A percentile compares a stretch with the other conserved stretches of the same genome.
These are phyloP conservation scores for Hirundo rustica DNA, from an alignment of 2,797 vertebrate species.

Conservation along the genomic window DNA sequence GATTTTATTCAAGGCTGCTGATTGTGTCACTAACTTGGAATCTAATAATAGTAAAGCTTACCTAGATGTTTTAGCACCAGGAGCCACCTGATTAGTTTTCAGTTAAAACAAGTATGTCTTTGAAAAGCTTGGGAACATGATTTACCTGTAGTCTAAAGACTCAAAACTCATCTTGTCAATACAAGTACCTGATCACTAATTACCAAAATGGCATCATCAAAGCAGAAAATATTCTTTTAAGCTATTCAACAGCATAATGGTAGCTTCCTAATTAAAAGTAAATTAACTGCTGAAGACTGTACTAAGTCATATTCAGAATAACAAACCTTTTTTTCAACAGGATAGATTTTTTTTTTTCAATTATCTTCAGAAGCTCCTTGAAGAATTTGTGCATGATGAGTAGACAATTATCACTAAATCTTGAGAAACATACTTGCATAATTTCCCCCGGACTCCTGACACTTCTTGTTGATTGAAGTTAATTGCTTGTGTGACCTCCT, in stretches of 20 bases:
- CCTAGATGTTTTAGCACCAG: background rate
- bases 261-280: conserved; percentile 29
- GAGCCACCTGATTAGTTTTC: background rate
- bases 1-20: background rate
- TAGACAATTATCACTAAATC: conserved; percentile 54
- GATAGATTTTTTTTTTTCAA: background rate
- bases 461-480: conserved; percentile 63
- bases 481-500: conserved; percentile 57
- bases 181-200: background rate
- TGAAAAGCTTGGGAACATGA: background rate
- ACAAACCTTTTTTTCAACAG: conserved; percentile 15
- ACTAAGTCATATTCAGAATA: background rate
- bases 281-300: conserved; percentile 3
- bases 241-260: background rate
- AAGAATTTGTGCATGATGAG: conserved; percentile 27
- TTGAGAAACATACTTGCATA: conserved; percentile 40
- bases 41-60: background rate
- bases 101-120: background rate
- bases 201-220: background rate
- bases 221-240: background rate
- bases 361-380: conserved; percentile 22
- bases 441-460: conserved; percentile 38
- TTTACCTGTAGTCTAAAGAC: background rate
- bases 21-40: background rate
- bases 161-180: background rate